A percentile compares a stretch with the other conserved stretches of the same genome.
Evolutionary conservation across 2,888 invertebrate genomes (phyloP).

Genomic region (Phaonia tiefii): DNA sequence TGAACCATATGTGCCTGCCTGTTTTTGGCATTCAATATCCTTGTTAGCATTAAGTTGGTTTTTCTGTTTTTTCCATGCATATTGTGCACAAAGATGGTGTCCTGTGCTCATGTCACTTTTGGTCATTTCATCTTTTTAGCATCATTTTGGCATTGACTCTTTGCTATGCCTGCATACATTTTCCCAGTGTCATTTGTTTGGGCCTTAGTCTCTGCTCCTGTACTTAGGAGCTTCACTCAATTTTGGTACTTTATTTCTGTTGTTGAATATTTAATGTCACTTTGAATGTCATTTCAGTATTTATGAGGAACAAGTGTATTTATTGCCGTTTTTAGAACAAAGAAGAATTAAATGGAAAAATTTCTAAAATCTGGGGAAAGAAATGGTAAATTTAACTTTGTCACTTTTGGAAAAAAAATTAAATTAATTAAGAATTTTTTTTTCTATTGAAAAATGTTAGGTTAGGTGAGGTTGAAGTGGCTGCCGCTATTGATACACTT

Average conservation of each 20-base stretch:
- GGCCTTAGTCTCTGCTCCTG: constrained; percentile 14
- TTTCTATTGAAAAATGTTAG: too few species aligned
- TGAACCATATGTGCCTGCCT: constrained; percentile 63
- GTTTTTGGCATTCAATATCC: constrained; percentile 67
- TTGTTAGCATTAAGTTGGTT: constrained; percentile 10
- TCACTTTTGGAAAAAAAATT: too few species aligned
- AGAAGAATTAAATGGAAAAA: too few species aligned
- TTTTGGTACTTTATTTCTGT: constrained; percentile 53
- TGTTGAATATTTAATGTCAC: constrained; percentile 57
- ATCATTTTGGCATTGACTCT: constrained; percentile 50
- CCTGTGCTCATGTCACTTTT: constrained; percentile 33
- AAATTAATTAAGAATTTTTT: too few species aligned
- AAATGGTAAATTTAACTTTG: too few species aligned
- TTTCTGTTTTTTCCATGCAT: constrained; percentile 2
- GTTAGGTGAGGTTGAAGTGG: too few species aligned
- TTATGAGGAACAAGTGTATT: constrained; percentile 40
- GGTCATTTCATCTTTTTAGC: constrained; percentile 52
- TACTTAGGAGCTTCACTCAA: constrained; percentile 48
- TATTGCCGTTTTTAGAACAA: too few species aligned
- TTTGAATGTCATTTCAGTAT: constrained; percentile 44
- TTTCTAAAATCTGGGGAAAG: too few species aligned
- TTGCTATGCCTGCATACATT: constrained; percentile 42
- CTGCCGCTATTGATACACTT: too few species aligned
- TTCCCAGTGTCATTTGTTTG: constrained; percentile 7
- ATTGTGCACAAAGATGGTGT: neutral